Conservation (phyloP, 2,113 vertebrate genomes). For the Ammodytes marinus region DNA sequence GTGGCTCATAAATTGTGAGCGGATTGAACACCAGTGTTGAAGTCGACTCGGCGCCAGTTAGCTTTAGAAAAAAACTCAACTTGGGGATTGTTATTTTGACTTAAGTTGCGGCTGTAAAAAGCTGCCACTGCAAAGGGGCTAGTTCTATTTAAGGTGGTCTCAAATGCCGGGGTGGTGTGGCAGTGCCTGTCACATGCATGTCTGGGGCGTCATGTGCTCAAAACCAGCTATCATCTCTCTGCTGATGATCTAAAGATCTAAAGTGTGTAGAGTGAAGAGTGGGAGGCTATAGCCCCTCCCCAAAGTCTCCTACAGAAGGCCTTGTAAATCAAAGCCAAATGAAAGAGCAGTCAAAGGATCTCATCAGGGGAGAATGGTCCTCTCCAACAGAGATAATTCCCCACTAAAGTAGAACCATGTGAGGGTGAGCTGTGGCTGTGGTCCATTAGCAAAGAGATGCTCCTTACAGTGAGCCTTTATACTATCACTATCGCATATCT, state of each 20-base stretch:
- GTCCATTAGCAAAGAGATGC: conserved; percentile 22
- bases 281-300: not conserved
- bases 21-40: not conserved
- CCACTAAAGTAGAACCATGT: conserved; percentile 78
- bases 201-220: conserved; percentile 12
- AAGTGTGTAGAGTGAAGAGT: not conserved
- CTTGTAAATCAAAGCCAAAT: conserved; percentile 75
- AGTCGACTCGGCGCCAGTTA: conserved; percentile 29
- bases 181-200: conserved; percentile 13
- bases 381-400: conserved; percentile 70
- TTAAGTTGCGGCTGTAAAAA: not conserved
- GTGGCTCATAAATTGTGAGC: conserved; percentile 27
- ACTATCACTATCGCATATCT: conserved; percentile 28
- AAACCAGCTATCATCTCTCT: conserved; percentile 23
- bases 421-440: conserved; percentile 40
- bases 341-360: conserved; percentile 68
- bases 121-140: not conserved
- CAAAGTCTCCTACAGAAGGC: conserved; percentile 24
- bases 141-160: conserved; percentile 40
- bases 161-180: conserved; percentile 2
- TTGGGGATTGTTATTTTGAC: conserved; percentile 11
- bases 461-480: conserved; percentile 17
- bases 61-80: conserved; percentile 12
- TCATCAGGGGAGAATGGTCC: conserved; percentile 57
- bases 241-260: too few relatives aligned